Evolutionary conservation across 2,888 invertebrate species (phyloP), one percentile per base, ranked within the genome.

Genomic region (Hedya salicella): DNA sequence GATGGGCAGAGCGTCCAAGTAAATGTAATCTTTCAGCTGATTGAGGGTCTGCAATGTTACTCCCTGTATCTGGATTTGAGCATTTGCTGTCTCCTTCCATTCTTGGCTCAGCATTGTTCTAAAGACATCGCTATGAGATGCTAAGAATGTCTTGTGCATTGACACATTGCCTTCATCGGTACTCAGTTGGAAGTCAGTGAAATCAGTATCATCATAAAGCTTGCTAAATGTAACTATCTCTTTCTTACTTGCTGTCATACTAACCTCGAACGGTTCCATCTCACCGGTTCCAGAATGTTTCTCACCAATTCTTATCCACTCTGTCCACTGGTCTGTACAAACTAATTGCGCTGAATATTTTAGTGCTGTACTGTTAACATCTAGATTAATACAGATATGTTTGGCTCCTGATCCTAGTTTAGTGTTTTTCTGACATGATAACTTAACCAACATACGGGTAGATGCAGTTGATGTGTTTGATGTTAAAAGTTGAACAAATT

Each of bases 171-270:
- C 86, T 49, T 80, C 84, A 9, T 78, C 79, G 0, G 85, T 83
- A 6, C 81, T 75, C 56, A 86, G 66, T 53, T 83, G 82, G 50
- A 86, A 85, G 65, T 86, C 86, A 0, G 82, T 82, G 53, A 85
- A 63, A 40, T 83, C 82, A 0, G 74, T 75, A 59, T 86, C 86
- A 1, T 73, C 76, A 54, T 82, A 25, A 42, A 54, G 54, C 4
- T 54, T 19, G 3, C n/a, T 8, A 54, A 54, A 48, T 14, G 25
- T 25, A 21, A 48, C 4, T 5, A 8, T 1, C 2, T 25, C 1
- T 8, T 6, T 48, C 25, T 48, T 48, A 25, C 25, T 48, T n/a
- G 13, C 48, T 25, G 8, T 48, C 6, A 48, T 25, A 25, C 25
- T 48, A 6, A 48, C 21, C 6, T 48, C 48, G n/a, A 48, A 48